These are phyloP conservation scores for Desmodus rotundus DNA, from an alignment of 2,113 vertebrate species.

Conservation along the genomic window DNA sequence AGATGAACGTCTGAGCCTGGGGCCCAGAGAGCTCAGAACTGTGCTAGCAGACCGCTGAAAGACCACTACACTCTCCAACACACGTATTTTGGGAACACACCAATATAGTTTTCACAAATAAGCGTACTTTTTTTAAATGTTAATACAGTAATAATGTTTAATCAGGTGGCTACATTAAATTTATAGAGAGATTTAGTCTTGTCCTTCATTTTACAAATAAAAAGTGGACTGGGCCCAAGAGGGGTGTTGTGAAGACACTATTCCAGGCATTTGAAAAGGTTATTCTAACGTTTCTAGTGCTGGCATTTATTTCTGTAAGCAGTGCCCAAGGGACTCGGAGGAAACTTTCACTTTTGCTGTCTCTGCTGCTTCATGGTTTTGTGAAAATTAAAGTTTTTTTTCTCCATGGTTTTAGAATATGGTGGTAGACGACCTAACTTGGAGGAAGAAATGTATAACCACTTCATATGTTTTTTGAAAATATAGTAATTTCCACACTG, in stretches of 20 bases:
- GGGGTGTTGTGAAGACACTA: neutral
- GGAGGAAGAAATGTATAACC: neutral
- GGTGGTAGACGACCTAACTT: neutral
- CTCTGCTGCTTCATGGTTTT: neutral
- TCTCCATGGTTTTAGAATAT: neutral
- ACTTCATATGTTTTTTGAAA: neutral
- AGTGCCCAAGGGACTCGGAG: neutral
- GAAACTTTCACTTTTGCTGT: neutral
- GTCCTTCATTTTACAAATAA: neutral
- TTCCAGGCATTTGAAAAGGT: neutral
- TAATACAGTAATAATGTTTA: neutral
- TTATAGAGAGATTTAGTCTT: neutral
- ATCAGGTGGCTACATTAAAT: neutral
- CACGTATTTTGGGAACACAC: neutral
- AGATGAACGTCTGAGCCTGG: neutral
- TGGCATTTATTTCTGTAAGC: neutral
- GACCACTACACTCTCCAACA: neutral
- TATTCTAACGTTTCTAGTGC: neutral
- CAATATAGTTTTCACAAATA: neutral
- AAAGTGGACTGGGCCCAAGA: neutral
- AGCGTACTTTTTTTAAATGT: neutral
- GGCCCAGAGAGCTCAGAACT: neutral
- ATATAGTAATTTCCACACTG: neutral
- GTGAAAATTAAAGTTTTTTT: neutral
- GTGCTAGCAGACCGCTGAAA: neutral